Conservation (phyloP, 2,888 invertebrate species). For the Dryocosmus kuriphilus region DNA sequence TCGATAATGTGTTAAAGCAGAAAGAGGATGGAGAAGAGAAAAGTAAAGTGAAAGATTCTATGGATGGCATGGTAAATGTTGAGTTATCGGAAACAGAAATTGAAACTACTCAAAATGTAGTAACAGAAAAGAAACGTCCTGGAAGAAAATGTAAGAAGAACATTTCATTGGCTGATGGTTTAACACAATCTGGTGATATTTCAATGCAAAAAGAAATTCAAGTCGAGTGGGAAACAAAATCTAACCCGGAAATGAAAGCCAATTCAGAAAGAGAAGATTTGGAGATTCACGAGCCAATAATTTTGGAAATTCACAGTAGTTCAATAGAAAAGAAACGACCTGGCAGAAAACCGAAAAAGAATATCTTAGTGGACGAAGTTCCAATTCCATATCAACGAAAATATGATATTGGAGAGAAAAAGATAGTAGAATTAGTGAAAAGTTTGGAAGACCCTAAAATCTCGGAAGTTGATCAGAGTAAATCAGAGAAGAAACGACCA, state of each 20-base stretch:
- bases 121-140: conserved; percentile 4
- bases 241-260: not conserved
- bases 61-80: not conserved
- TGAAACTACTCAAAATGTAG: not conserved
- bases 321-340: conserved; percentile 45
- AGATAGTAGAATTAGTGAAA: not conserved
- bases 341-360: conserved; percentile 51
- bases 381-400: conserved; percentile 53
- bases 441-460: not conserved
- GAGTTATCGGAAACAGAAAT: not conserved
- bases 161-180: not conserved
- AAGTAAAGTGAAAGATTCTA: not conserved
- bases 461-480: not conserved
- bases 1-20: conserved; percentile 45
- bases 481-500: conserved; percentile 43
- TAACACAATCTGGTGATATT: not conserved
- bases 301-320: not conserved
- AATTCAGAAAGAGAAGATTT: conserved; percentile 4
- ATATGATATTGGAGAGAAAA: not conserved
- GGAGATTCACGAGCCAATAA: not conserved
- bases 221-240: not conserved
- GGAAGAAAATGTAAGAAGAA: not conserved
- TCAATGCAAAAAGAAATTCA: not conserved
- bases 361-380: conserved; percentile 57
- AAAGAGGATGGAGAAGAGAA: not conserved